Conservation (phyloP, 2,888 invertebrate genomes). For the Drosophila austrosaltans region DNA sequence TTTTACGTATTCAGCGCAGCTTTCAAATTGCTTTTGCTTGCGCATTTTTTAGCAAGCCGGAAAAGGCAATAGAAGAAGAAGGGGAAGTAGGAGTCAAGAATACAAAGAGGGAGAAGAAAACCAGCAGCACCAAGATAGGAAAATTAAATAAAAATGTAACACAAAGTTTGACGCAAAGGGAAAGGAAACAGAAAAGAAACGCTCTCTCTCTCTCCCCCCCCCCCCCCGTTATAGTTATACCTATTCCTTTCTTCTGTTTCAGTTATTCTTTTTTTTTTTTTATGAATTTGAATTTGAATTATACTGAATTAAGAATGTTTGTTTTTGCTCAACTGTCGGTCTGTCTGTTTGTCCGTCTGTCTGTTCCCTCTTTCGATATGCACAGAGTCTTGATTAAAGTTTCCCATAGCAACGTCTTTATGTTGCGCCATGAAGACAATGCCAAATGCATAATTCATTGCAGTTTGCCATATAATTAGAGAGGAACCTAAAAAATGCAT, state of each 20-base stretch:
- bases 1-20: slow-evolving; percentile 77
- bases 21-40: slow-evolving; percentile 76
- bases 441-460: slow-evolving; percentile 75
- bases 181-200: neutral
- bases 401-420: slow-evolving; percentile 21
- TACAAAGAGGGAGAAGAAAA: slow-evolving; percentile 16
- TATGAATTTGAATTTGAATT: slow-evolving; percentile 69
- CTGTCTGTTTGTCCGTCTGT: slow-evolving; percentile 10
- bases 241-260: slow-evolving; percentile 8
- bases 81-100: slow-evolving; percentile 29
- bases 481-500: slow-evolving; percentile 66
- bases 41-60: slow-evolving; percentile 73
- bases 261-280: slow-evolving; percentile 32
- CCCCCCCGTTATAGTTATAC: neutral
- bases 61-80: slow-evolving; percentile 6
- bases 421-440: slow-evolving; percentile 61
- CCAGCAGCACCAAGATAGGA: slow-evolving; percentile 59
- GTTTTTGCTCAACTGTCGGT: slow-evolving; percentile 40
- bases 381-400: slow-evolving; percentile 76
- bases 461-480: slow-evolving; percentile 72
- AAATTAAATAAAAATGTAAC: slow-evolving; percentile 78
- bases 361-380: slow-evolving; percentile 66
- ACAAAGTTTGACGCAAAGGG: slow-evolving; percentile 62
- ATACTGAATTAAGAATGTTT: slow-evolving; percentile 76
- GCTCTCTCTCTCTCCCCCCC: neutral